A percentile compares a stretch with the other conserved stretches of the same genome.
Evolutionary conservation across 2,113 vertebrate genomes (phyloP).

Genomic region (Pteruthius melanotis): DNA sequence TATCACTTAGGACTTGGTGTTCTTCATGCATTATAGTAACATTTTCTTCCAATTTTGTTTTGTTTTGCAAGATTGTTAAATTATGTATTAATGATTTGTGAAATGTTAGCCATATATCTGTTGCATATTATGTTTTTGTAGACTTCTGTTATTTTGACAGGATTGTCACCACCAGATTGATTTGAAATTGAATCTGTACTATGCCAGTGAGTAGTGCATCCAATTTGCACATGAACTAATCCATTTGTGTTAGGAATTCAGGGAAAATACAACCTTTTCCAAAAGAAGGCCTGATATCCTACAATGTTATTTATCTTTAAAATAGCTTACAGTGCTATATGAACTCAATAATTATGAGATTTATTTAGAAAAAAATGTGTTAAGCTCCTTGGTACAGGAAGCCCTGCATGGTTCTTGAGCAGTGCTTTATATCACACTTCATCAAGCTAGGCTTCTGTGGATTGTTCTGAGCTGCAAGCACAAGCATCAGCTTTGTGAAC

Average conservation of each 20-base stretch:
- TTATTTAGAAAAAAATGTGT: slow-evolving; percentile 3
- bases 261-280: not conserved
- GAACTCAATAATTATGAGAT: not conserved
- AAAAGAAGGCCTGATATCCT: not conserved
- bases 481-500: not conserved
- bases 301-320: not conserved
- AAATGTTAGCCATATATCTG: not conserved
- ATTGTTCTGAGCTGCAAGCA: not conserved
- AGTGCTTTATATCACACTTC: not conserved
- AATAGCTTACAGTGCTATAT: not conserved
- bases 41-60: not conserved
- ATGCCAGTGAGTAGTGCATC: not conserved
- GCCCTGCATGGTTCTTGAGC: not conserved
- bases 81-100: not conserved
- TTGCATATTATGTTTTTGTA: not conserved
- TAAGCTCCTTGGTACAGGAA: not conserved
- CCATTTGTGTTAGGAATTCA: not conserved
- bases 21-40: not conserved
- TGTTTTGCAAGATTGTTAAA: not conserved
- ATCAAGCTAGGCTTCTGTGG: not conserved
- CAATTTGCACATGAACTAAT: not conserved
- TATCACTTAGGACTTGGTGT: not conserved
- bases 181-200: not conserved
- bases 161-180: not conserved
- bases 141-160: slow-evolving; percentile 1